Evolutionary conservation across 2,113 vertebrate genomes (phyloP), one percentile per base, ranked within the genome.

Genomic region (Meriones unguiculatus): DNA sequence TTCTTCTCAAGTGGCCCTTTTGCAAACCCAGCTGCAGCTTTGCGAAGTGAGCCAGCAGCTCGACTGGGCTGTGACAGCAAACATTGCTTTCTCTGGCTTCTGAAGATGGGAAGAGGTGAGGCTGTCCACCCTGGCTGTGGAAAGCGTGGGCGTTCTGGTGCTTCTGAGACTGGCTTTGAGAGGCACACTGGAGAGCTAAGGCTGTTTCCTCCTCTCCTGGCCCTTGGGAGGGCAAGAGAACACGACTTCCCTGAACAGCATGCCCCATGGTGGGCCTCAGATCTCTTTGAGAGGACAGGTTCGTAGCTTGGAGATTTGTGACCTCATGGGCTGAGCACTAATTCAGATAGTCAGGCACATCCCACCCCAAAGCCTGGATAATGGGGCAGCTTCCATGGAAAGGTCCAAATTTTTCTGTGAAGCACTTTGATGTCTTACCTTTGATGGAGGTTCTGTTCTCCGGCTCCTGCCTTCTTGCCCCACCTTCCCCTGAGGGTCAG

Each of bases 351-450:
- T 8, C 50, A 89, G 73, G 30, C n/a, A 12, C 22, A 52, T 8
- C 81, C 35, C n/a, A 50, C n/a, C 15, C 65, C 52, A 15, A 46
- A 46, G 81, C 32, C 41, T 1, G 2, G 67, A 69, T 64, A 52
- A 62, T 17, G 64, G 87, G 85, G 28, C 64, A 69, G 46, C 18
- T 38, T 87, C 59, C 12, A 2, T 1, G 20, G 17, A 52, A 65
- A 17, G 81, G 85, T n/a, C 87, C 65, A 30, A 54, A 62, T 95
- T 84, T 73, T 54, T 94, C 84, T 75, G 81, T 65, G 69, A 97
- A 98, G 97, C 98, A 98, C 98, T 98, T 98, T 97, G 97, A 91
- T 3, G 65, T 95, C 93, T 97, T 62, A 10, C 24, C 72, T 22
- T 41, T 41, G 41, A 41, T 41, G 72, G 67, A 75, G 28, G 57